Base-by-base conservation (phyloP, 2,797 vertebrate species). In the Oreochromis grahami region DNA sequence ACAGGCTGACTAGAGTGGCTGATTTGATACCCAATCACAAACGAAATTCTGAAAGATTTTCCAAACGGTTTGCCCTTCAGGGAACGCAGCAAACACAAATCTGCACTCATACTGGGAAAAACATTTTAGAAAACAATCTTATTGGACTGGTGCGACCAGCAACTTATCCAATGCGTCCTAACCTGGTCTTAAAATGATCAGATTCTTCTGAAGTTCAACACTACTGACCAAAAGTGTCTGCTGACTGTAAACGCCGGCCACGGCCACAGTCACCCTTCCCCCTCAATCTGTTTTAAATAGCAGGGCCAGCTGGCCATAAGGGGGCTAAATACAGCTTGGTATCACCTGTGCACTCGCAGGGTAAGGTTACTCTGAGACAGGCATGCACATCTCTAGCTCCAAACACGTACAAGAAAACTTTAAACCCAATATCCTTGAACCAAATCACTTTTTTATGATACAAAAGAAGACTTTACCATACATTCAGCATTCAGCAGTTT, bases 241-340 rank as follows among this genome's bases (percentile, higher is more conserved):
- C 92, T 85, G 89, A 92, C 87, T 86, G 72, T 84, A 89, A 91
- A 87, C 74, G 76, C 76, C 56, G 15, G 52, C 86, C 84, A 24
- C 32, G n/a, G 70, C 38, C 29, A 12, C 78, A 51, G 32, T 81
- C 29, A 65, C 76, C 81, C 58, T 78, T 70, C 86, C 82, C 70
- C 84, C 32, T 83, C 50, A 51, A 88, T 86, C 77, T 76, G 93
- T 96, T 97, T 96, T 96, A 96, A 97, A 97, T 96, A 96, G 96
- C 89, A 95, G 79, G 87, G 79, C 93, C 96, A 97, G 96, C 95
- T 96, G 96, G 96, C 93, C 90, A 89, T 91, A 84, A 88, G 90
- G 88, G 86, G 86, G 93, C 96, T 96, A 96, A 96, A 96, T 96
- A 95, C 93, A 96, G 96, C 93, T 86, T 90, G 88, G 93, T 94